phyloP scores from a whole-genome alignment of 2,797 vertebrate species.

The Poeciliopsis presidionis region DNA sequence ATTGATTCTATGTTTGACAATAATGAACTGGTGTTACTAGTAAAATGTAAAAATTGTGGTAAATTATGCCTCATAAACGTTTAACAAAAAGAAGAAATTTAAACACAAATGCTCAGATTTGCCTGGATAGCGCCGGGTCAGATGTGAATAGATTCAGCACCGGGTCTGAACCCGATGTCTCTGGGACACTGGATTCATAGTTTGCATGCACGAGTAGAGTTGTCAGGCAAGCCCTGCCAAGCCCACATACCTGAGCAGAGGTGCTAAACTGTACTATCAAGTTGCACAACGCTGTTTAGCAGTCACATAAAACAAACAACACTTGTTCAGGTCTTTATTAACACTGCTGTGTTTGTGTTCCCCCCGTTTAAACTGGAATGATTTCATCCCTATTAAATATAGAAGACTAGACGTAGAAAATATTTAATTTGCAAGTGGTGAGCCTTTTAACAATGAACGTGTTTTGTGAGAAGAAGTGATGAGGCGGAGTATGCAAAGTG shows the following conservation, averaged over 20 bases:
- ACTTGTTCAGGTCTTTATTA: constrained; percentile 45
- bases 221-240: constrained; percentile 64
- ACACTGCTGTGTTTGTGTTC: constrained; percentile 10
- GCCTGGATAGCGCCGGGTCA: not conserved
- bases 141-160: not conserved
- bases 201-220: constrained; percentile 10
- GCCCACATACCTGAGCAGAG: constrained; percentile 67
- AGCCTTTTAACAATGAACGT: constrained; percentile 7
- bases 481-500: not conserved
- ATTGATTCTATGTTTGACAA: not conserved
- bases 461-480: constrained; percentile 19
- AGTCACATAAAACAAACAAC: constrained; percentile 42
- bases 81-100: not conserved
- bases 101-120: not conserved
- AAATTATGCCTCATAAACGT: not conserved
- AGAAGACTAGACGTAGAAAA: constrained; percentile 8
- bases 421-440: constrained; percentile 15
- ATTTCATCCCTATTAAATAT: constrained; percentile 26
- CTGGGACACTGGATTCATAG: not conserved
- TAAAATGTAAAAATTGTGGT: not conserved
- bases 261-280: constrained; percentile 55
- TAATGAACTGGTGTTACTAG: not conserved
- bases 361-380: not conserved
- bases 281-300: constrained; percentile 61
- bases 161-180: not conserved